phyloP scores from a whole-genome alignment of 2,797 vertebrate species.

The Todus mexicanus region DNA sequence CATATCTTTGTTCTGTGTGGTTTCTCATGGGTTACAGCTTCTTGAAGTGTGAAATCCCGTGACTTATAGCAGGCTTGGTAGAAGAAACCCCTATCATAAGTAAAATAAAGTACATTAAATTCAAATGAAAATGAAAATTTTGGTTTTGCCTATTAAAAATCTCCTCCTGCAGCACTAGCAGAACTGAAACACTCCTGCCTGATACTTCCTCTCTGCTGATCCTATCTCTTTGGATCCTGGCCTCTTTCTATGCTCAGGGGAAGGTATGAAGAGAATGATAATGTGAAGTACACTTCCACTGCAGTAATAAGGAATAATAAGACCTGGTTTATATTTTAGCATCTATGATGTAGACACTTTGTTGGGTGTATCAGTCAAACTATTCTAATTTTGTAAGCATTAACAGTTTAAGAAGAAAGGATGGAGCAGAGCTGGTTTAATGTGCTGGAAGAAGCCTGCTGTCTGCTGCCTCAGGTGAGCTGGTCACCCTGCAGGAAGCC shows the following conservation, averaged over 20 bases:
- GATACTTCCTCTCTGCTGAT: background rate
- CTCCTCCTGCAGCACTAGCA: background rate
- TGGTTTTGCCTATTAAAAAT: background rate
- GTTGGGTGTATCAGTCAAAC: background rate
- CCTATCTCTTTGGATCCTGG: background rate
- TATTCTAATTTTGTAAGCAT: background rate
- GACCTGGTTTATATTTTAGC: background rate
- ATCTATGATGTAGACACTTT: background rate
- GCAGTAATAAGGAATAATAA: background rate
- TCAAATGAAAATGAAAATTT: background rate
- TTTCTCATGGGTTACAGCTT: background rate
- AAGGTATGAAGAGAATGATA: background rate
- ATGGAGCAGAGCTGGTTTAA: background rate
- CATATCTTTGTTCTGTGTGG: background rate
- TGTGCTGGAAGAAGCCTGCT: background rate
- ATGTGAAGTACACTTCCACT: background rate
- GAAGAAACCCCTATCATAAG: background rate
- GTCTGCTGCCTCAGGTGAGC: background rate
- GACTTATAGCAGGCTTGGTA: background rate
- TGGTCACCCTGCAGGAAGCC: background rate
- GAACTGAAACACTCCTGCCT: background rate
- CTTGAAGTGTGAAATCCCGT: background rate
- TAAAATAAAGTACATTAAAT: background rate
- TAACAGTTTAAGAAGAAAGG: background rate
- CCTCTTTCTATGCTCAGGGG: background rate